A percentile compares a stretch with the other conserved stretches of the same genome.
Conservation (phyloP, 2,113 vertebrate species). For the Sinocyclocheilus grahami region DNA sequence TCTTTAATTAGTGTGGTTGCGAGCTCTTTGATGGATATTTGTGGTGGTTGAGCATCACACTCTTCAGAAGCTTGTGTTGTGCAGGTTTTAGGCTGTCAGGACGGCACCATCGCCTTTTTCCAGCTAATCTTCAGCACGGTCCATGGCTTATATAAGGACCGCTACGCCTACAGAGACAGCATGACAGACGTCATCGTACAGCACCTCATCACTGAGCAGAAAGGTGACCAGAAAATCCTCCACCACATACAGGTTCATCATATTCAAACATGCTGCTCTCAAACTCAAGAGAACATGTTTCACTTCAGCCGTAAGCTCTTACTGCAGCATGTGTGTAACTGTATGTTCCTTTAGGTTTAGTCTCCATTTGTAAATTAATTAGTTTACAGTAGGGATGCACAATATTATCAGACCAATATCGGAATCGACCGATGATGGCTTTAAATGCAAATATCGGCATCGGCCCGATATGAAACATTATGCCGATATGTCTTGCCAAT, state of each 20-base stretch:
- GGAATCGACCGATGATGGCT: no score
- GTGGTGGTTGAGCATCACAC: no score
- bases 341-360: no score
- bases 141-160: constrained; percentile 95
- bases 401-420: no score
- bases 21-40: background rate
- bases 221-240: constrained; percentile 54
- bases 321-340: no score
- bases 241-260: background rate
- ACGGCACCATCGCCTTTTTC: constrained; percentile 94
- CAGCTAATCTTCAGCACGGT: constrained; percentile 97
- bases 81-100: constrained; percentile 94
- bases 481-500: no score
- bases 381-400: no score
- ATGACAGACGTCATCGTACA: constrained; percentile 99
- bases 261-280: background rate
- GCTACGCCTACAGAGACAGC: constrained; percentile 93
- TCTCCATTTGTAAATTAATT: no score
- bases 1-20: background rate
- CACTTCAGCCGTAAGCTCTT: no score
- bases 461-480: no score
- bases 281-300: background rate
- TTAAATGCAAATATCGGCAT: no score
- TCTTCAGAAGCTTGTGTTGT: no score
- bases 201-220: constrained; percentile 69